Evolutionary conservation across 1,140 invertebrate genomes (phyloP), one percentile per base, ranked within the genome.

Genomic region (Metaphire vulgaris): DNA sequence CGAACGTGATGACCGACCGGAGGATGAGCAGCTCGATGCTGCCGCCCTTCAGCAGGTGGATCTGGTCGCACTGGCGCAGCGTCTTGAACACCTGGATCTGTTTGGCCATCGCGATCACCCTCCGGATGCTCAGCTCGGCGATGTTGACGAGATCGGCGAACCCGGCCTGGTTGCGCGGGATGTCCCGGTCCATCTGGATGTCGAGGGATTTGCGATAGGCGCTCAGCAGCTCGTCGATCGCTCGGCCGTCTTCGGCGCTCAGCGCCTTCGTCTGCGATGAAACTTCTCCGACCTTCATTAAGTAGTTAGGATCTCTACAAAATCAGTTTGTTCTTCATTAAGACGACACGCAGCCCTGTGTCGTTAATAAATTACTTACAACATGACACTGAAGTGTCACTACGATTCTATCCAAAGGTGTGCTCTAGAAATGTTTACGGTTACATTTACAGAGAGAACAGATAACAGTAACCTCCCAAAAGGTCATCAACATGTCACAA

Each of bases 1-100:
- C 85, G 78, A 84, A 86, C 68, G 82, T 83, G 34, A 86, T 83
- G 80, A 82, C 87, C 74, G n/a, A n/a, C n/a, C n/a, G n/a, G n/a
- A n/a, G n/a, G n/a, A n/a, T n/a, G n/a, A n/a, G n/a, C n/a, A n/a
- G 81, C 80, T 89, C 88, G 72, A 89, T 84, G 71, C 87, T 86
- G 41, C 87, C 86, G 33, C 85, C 85, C 72, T 88, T 83, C 33
- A 89, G 80, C 26, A 89, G 80, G n/a, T 83, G 83, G 74, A 86
- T 85, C 80, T 88, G 87, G 78, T 88, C 88, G 1, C 79, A 77
- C 72, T 84, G 81, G 14, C 82, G 83, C 14, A 89, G 81, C 14
- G 81, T 81, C 69, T 83, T 83, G 80, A 89, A 89, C 1, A 33
- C 82, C 80, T 79, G 84, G 0, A 86, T 83, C 81, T 86, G 85